Percentiles rank a stretch among this genome's conserved stretches.
Evolutionary conservation across 2,797 vertebrate species (phyloP).

Genomic region (Coccyzus lansbergi): DNA sequence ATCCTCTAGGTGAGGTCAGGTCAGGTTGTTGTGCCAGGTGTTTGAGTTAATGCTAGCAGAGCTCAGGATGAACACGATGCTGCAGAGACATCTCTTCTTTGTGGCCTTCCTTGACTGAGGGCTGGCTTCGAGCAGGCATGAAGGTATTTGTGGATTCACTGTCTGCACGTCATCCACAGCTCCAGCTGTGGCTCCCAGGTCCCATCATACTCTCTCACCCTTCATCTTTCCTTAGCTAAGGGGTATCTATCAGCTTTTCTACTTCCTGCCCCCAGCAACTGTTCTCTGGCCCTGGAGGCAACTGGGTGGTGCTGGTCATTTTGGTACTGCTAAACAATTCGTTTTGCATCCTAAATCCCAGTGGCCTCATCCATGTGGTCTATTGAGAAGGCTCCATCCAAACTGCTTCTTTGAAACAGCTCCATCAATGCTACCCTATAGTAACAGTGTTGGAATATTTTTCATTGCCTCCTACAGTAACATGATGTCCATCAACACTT

Average conservation of each 20-base stretch:
- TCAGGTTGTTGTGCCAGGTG: not conserved
- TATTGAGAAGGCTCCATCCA: not conserved
- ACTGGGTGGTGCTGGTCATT: not conserved
- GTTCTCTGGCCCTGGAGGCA: not conserved
- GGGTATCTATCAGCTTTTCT: not conserved
- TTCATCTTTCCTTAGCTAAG: not conserved
- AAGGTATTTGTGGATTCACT: not conserved
- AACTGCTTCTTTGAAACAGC: not conserved
- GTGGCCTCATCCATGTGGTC: not conserved
- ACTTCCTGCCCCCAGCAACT: not conserved
- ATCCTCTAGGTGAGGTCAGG: too few relatives aligned
- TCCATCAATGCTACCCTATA: not conserved
- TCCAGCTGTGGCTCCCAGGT: not conserved
- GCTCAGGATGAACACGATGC: not conserved
- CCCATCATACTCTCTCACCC: not conserved
- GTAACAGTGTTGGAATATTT: rapidly evolving
- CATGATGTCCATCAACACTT: not conserved
- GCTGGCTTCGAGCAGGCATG: not conserved
- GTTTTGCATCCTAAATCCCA: not conserved
- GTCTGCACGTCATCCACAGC: not conserved
- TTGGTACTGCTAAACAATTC: not conserved
- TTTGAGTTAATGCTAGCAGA: not conserved
- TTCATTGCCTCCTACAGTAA: too few relatives aligned
- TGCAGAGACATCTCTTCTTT: not conserved
- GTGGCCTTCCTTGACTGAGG: rapidly evolving